phyloP scores from a whole-genome alignment of 2,888 invertebrate genomes.

The Protodeltote pygarga region DNA sequence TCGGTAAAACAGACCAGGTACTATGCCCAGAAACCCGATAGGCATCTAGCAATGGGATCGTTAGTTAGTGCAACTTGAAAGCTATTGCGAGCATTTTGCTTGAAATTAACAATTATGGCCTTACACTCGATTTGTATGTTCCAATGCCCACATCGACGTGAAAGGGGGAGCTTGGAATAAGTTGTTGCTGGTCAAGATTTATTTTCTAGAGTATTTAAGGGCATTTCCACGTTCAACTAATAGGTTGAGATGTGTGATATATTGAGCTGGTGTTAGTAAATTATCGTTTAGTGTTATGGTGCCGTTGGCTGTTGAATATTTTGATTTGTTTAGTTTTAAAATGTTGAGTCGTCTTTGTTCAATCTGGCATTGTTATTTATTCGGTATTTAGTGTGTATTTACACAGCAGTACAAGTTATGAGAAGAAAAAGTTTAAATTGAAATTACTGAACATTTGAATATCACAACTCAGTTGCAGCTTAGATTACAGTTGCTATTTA shows the following conservation, averaged over 20 bases:
- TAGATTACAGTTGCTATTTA: too few relatives aligned
- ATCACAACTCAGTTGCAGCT: too few relatives aligned
- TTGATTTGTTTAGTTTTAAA: constrained; percentile 15
- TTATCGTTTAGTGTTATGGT: constrained; percentile 26
- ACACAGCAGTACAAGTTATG: too few relatives aligned
- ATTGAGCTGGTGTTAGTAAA: constrained; percentile 32
- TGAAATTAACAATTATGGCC: constrained; percentile 84
- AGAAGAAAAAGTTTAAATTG: too few relatives aligned
- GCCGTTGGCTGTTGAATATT: neutral
- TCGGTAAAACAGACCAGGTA: constrained; percentile 48
- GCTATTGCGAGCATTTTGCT: constrained; percentile 82
- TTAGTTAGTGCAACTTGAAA: constrained; percentile 80
- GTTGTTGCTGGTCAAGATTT: constrained; percentile 52
- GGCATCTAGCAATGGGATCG: constrained; percentile 83
- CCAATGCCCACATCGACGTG: constrained; percentile 55
- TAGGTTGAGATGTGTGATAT: constrained; percentile 29
- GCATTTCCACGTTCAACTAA: constrained; percentile 43
- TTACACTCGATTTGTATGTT: constrained; percentile 78
- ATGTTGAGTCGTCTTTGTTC: neutral
- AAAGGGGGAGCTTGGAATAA: constrained; percentile 55
- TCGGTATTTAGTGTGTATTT: too few relatives aligned
- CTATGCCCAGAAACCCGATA: constrained; percentile 81
- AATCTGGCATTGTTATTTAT: too few relatives aligned
- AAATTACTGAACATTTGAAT: too few relatives aligned
- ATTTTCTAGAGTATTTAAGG: constrained; percentile 38